Conservation (phyloP, 2,113 vertebrate species). For the Edolisoma coerulescens region DNA sequence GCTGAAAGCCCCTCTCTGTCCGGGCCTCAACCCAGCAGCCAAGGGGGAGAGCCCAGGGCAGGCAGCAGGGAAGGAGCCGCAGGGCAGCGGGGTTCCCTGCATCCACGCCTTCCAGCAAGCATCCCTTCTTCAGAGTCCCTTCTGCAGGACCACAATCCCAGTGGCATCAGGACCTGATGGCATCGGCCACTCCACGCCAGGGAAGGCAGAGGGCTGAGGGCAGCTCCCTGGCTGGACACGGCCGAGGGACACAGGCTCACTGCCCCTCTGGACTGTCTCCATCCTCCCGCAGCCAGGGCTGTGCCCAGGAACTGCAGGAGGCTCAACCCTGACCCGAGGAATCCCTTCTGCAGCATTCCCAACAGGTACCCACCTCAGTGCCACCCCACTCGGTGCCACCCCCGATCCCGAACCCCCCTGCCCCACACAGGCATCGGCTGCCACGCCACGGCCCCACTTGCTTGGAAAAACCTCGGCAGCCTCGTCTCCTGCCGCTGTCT, state of each 20-base stretch:
- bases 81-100: neutral
- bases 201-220: neutral
- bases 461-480: neutral
- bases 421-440: fast-evolving
- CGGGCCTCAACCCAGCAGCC: neutral
- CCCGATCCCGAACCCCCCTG: neutral
- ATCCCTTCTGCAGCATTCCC: neutral
- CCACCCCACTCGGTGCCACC: neutral
- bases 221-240: neutral
- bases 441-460: fast-evolving
- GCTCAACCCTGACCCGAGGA: neutral
- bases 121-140: neutral
- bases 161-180: fast-evolving
- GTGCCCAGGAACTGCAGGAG: fast-evolving
- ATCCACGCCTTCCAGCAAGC: neutral
- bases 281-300: neutral
- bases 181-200: fast-evolving
- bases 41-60: neutral
- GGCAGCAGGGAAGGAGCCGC: neutral
- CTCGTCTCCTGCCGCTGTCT: neutral
- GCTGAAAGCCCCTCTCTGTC: neutral
- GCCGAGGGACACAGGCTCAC: fast-evolving
- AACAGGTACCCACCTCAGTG: fast-evolving
- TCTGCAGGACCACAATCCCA: neutral
- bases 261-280: fast-evolving